Conservation (phyloP, 2,888 invertebrate genomes). For the Sinhomidia bicolor region DNA sequence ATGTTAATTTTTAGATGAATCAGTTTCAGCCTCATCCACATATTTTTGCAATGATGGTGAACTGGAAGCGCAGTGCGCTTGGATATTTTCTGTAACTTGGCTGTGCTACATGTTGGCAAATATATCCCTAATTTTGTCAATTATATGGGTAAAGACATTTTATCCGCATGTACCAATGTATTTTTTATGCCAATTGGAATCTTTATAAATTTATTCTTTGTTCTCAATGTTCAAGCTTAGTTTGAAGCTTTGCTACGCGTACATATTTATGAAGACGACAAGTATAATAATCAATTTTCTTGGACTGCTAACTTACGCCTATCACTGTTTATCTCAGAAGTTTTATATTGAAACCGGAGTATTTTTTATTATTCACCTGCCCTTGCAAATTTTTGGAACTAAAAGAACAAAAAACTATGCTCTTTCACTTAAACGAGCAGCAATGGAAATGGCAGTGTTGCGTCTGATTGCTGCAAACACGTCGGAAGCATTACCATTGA, state of each 20-base stretch:
- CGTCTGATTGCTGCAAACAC: neutral
- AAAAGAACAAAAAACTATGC: neutral
- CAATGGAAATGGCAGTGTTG: neutral
- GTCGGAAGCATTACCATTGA: no score
- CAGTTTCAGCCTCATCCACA: no score
- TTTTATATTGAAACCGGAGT: conserved; percentile 4
- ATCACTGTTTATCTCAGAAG: neutral
- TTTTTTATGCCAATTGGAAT: neutral
- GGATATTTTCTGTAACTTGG: conserved; percentile 7
- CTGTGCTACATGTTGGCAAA: conserved; percentile 2
- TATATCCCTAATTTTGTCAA: neutral
- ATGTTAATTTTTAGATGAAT: no score
- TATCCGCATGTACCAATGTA: neutral
- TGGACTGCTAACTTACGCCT: neutral
- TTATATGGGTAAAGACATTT: neutral
- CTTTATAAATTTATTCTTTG: neutral
- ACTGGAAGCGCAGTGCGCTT: neutral
- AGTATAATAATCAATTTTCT: neutral
- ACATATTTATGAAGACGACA: neutral
- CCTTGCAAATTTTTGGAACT: conserved; percentile 9
- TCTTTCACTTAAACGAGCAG: neutral
- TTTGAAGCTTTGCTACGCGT: conserved; percentile 21
- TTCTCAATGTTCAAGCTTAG: conserved; percentile 6
- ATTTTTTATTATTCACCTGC: conserved; percentile 5
- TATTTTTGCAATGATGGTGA: neutral